phyloP scores from a whole-genome alignment of 2,797 vertebrate species.

The Acipenser transmontanus region DNA sequence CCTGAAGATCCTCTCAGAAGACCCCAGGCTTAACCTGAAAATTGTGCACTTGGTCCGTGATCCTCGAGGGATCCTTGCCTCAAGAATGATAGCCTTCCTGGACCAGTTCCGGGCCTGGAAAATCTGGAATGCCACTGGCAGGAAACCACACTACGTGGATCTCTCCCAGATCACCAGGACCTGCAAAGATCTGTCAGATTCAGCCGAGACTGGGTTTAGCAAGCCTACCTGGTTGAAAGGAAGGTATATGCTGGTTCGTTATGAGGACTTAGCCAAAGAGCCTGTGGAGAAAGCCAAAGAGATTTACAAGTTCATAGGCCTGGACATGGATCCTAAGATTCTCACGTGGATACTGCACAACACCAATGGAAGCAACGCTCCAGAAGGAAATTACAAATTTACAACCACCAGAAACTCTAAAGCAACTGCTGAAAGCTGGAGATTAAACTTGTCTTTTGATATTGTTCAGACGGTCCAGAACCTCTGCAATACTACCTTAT shows the following conservation, averaged over 20 bases:
- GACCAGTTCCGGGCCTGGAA: slow-evolving; percentile 67
- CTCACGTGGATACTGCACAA: slow-evolving; percentile 58
- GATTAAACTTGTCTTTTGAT: slow-evolving; percentile 55
- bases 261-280: slow-evolving; percentile 67
- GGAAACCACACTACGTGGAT: slow-evolving; percentile 62
- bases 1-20: slow-evolving; percentile 59
- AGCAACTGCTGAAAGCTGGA: slow-evolving; percentile 61
- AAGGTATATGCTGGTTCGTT: slow-evolving; percentile 66
- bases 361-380: slow-evolving; percentile 49
- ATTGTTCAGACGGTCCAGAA: slow-evolving; percentile 60
- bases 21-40: slow-evolving; percentile 65
- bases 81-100: slow-evolving; percentile 61
- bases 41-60: slow-evolving; percentile 73
- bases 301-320: slow-evolving; percentile 60
- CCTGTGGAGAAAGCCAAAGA: slow-evolving; percentile 52
- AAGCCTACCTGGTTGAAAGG: slow-evolving; percentile 61
- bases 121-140: slow-evolving; percentile 67
- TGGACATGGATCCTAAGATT: slow-evolving; percentile 54
- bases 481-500: slow-evolving; percentile 61
- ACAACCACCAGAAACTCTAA: slow-evolving; percentile 63
- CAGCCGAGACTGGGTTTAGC: slow-evolving; percentile 50
- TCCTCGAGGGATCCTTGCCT: slow-evolving; percentile 64
- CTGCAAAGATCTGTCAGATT: slow-evolving; percentile 62
- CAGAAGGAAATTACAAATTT: slow-evolving; percentile 55
- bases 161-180: slow-evolving; percentile 61